These are phyloP conservation scores for Geotrupes spiniger DNA, from an alignment of 2,888 invertebrate species.

Conservation along the genomic window DNA sequence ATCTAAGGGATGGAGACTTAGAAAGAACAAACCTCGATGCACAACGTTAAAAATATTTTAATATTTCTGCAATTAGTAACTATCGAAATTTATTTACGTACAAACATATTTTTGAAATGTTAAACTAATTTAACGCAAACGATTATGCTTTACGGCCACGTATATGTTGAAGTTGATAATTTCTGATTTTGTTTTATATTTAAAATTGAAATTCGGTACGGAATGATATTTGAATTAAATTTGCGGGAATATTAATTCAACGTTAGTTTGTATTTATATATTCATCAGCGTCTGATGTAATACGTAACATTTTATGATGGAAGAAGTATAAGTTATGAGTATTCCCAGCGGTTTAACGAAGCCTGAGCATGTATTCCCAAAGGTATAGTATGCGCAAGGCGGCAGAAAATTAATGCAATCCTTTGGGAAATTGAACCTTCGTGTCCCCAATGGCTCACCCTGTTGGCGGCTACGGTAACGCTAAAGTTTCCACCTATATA, in stretches of 20 bases:
- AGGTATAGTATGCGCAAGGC: constrained; percentile 72
- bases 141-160: too few species aligned
- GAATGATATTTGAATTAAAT: too few species aligned
- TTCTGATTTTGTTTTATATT: too few species aligned
- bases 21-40: too few species aligned
- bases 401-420: constrained; percentile 74
- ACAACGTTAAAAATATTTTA: too few species aligned
- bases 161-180: too few species aligned
- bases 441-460: constrained; percentile 47
- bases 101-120: too few species aligned
- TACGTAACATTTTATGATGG: constrained; percentile 44
- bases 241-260: not conserved
- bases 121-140: too few species aligned
- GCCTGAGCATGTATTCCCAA: constrained; percentile 53
- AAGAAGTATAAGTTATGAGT: constrained; percentile 50
- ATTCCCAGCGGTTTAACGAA: constrained; percentile 41
- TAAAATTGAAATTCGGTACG: too few species aligned
- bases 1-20: too few species aligned
- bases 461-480: constrained; percentile 24
- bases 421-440: constrained; percentile 64
- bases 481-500: constrained; percentile 22
- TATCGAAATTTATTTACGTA: too few species aligned
- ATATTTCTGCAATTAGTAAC: too few species aligned
- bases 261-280: constrained; percentile 32
- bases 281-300: constrained; percentile 38